Evolutionary conservation across 2,888 invertebrate species (phyloP).

Genomic region (Litoditis marina): DNA sequence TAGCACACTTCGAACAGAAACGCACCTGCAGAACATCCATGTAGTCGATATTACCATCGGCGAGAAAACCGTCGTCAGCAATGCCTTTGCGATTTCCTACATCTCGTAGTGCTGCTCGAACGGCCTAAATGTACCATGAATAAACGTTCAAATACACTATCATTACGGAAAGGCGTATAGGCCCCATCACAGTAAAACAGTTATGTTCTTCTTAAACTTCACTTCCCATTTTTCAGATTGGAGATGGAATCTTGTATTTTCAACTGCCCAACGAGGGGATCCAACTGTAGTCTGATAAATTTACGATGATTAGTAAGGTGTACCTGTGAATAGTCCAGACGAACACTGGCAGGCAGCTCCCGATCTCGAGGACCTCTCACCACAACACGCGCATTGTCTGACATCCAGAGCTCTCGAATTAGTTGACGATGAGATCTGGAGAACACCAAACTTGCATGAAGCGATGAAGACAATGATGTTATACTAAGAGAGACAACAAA

Average conservation of each 20-base stretch:
- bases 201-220: no score
- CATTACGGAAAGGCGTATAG: no score
- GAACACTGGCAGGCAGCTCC: slow-evolving; percentile 1
- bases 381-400: slow-evolving; percentile 25
- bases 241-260: no score
- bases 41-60: slow-evolving; percentile 26
- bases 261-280: no score
- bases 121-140: slow-evolving; percentile 15
- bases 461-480: not conserved
- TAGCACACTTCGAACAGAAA: not conserved
- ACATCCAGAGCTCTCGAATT: slow-evolving; percentile 35
- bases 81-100: not conserved
- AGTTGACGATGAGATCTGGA: not conserved
- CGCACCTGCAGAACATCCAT: slow-evolving; percentile 38
- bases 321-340: slow-evolving; percentile 23
- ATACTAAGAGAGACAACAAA: no score
- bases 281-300: no score
- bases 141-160: no score
- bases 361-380: slow-evolving; percentile 14
- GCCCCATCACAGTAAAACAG: no score
- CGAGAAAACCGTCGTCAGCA: slow-evolving; percentile 15
- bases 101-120: slow-evolving; percentile 20
- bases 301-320: not conserved
- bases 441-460: no score
- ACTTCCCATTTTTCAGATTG: no score